Conservation (phyloP, 2,113 vertebrate species). For the Osmerus eperlanus region DNA sequence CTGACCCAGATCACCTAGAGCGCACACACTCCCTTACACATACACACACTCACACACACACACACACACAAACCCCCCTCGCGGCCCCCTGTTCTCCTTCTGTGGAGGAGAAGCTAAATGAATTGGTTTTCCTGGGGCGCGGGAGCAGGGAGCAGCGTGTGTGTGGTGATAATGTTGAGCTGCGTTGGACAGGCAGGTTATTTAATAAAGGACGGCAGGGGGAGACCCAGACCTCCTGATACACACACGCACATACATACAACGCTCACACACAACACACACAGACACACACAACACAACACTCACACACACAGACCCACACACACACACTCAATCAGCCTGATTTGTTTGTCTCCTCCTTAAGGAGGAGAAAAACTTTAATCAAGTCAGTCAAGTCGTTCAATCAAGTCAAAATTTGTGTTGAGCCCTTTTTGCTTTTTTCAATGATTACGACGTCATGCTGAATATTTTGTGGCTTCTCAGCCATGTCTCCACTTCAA, state of each 20-base stretch:
- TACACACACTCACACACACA: conserved; percentile 23
- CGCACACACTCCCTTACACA: conserved; percentile 30
- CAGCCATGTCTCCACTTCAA: no score
- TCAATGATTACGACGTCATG: conserved; percentile 66
- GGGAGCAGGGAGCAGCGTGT: conserved; percentile 53
- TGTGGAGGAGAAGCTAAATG: conserved; percentile 63
- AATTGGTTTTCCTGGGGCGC: conserved; percentile 59
- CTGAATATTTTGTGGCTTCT: conserved; percentile 54
- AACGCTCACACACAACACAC: not conserved
- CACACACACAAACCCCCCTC: conserved; percentile 36
- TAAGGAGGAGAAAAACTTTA: conserved; percentile 63
- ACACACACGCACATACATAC: conserved; percentile 12
- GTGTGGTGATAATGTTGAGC: conserved; percentile 61
- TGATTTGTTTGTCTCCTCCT: conserved; percentile 79
- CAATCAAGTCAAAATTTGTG: conserved; percentile 74
- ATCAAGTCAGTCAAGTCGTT: conserved; percentile 80
- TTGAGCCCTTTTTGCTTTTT: conserved; percentile 61
- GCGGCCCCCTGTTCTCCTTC: conserved; percentile 33
- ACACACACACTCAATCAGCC: conserved; percentile 71
- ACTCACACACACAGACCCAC: conserved; percentile 59
- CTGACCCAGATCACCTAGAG: conserved; percentile 40
- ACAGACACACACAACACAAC: conserved; percentile 18
- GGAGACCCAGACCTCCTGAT: conserved; percentile 45
- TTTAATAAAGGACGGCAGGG: conserved; percentile 64
- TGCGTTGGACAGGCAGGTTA: conserved; percentile 65